Percentiles rank a stretch among this genome's conserved stretches.
Conservation (phyloP, 2,113 vertebrate species). For the Entelurus aequoreus region DNA sequence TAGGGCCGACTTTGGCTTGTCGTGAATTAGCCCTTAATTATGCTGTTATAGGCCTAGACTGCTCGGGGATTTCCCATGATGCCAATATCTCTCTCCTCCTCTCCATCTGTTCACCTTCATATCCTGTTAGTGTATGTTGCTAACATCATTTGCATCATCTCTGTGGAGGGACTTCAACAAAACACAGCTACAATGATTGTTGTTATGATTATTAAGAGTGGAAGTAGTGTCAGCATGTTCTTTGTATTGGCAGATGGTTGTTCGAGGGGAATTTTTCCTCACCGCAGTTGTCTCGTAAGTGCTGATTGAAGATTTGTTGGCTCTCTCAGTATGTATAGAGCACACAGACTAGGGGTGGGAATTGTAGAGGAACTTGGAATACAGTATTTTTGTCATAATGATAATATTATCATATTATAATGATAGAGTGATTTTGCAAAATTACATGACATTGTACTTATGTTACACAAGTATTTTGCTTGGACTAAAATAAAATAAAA, state of each 20-base stretch:
- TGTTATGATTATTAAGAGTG: constrained; percentile 3
- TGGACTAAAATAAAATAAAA: no score
- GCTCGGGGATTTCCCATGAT: constrained; percentile 8
- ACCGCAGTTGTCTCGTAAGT: neutral
- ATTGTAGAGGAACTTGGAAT: no score
- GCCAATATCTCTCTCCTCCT: constrained; percentile 7
- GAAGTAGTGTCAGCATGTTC: neutral
- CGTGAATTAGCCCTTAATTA: constrained; percentile 12
- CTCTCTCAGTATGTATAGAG: neutral
- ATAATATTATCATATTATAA: no score
- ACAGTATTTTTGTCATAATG: no score
- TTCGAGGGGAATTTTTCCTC: neutral
- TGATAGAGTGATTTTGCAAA: no score
- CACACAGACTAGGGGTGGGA: no score
- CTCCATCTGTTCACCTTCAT: constrained; percentile 14
- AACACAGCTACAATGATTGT: constrained; percentile 5
- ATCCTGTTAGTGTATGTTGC: constrained; percentile 1
- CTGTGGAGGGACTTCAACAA: constrained; percentile 1
- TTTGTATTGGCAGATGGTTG: constrained; percentile 6
- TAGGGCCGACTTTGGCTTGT: neutral
- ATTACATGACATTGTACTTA: no score
- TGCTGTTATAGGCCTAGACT: constrained; percentile 8
- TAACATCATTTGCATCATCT: constrained; percentile 8
- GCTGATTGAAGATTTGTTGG: neutral
- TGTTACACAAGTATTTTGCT: no score